These are phyloP conservation scores for Thymelicus sylvestris DNA, from an alignment of 2,888 invertebrate genomes.

Conservation along the genomic window DNA sequence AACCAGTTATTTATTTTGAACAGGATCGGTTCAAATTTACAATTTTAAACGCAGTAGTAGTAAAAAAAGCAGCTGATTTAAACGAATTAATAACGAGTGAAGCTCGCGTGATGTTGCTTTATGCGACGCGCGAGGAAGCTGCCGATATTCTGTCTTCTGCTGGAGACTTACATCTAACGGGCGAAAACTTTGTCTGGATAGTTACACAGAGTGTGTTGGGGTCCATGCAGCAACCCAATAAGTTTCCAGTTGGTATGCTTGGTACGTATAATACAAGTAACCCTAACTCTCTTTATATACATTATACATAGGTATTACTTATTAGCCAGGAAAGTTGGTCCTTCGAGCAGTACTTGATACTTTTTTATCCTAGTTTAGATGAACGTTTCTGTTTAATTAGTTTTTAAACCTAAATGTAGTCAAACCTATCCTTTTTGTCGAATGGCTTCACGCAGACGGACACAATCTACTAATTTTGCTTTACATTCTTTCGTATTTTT, in stretches of 20 bases:
- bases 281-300: too few species aligned
- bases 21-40: slow-evolving; percentile 88
- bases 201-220: slow-evolving; percentile 97
- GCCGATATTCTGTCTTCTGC: slow-evolving; percentile 92
- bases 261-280: slow-evolving; percentile 82
- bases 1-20: slow-evolving; percentile 22
- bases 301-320: too few species aligned
- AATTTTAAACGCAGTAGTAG: slow-evolving; percentile 93
- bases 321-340: too few species aligned
- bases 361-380: too few species aligned
- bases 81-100: slow-evolving; percentile 94
- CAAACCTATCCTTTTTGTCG: too few species aligned
- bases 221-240: slow-evolving; percentile 86
- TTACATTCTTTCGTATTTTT: slow-evolving; percentile 13
- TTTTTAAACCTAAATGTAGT: too few species aligned
- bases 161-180: slow-evolving; percentile 90
- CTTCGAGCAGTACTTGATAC: too few species aligned
- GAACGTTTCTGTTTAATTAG: too few species aligned
- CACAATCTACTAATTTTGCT: too few species aligned
- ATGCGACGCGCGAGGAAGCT: slow-evolving; percentile 95
- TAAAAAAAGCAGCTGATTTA: slow-evolving; percentile 90
- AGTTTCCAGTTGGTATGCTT: slow-evolving; percentile 96
- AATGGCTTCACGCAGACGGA: too few species aligned
- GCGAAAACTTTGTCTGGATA: slow-evolving; percentile 98
- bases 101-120: slow-evolving; percentile 96